Evolutionary conservation across 2,113 vertebrate genomes (phyloP), one percentile per base, ranked within the genome.

Genomic region (Columba livia): DNA sequence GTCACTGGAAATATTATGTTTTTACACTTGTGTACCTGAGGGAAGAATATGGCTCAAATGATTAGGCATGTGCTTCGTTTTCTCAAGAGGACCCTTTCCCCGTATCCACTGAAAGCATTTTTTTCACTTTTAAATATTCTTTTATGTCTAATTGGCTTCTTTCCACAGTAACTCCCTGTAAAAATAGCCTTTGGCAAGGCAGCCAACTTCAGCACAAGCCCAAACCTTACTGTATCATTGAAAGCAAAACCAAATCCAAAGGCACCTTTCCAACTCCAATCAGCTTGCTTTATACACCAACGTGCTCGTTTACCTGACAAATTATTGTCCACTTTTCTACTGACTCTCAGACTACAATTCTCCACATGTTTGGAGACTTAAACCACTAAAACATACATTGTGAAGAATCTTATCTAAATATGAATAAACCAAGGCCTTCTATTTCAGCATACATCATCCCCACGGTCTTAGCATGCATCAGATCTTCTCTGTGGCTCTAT

Each of bases 51-150:
- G 73, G 85, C 85, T 94, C 66, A 92, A 92, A 89, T 90, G 57
- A 78, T 94, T 90, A 90, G 77, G 79, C 79, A 95, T 85, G 47
- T 92, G 73, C 73, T 96, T 85, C 95, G 53, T 93, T 97, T 97
- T 84, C 93, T 94, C 94, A 79, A 89, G 90, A 96, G 90, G 93
- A 72, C 77, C 56, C 8, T 96, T 97, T 95, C 86, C 54, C 70
- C 1, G 5, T 89, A 88, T 88, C 81, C 93, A 91, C 29, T 89
- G 77, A 96, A 94, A 79, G 74, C 24, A 38, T 72, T 95, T 94
- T 95, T 85, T 93, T 96, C 81, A 69, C n/a, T 87, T 97, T 94
- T 84, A 91, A 96, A 97, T 97, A 96, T 96, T 94, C 87, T 94
- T 96, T 91, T 96, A 91, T 86, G 80, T 90, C 57, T 85, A 95